These are phyloP conservation scores for Dipus sagitta DNA, from an alignment of 2,797 vertebrate genomes.

Conservation along the genomic window DNA sequence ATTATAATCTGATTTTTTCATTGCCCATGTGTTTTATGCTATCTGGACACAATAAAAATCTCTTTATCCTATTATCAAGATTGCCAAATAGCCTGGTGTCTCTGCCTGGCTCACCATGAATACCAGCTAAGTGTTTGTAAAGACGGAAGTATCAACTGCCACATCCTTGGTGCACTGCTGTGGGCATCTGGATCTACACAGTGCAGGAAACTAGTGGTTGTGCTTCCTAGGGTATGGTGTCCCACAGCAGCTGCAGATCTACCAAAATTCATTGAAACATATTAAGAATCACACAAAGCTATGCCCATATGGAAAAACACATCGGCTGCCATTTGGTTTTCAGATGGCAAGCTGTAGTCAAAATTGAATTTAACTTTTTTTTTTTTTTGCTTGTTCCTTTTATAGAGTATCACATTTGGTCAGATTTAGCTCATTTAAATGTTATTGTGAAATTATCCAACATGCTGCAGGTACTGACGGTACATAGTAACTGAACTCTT, in stretches of 20 bases:
- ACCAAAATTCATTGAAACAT: conserved; percentile 53
- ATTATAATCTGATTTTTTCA: conserved; percentile 1
- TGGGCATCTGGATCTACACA: not conserved
- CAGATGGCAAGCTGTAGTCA: conserved; percentile 54
- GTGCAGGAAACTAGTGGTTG: not conserved
- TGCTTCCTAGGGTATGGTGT: not conserved
- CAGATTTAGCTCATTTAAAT: conserved; percentile 74
- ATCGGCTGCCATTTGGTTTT: conserved; percentile 68
- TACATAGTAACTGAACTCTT: conserved; percentile 21
- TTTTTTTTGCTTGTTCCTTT: conserved; percentile 64
- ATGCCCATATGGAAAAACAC: conserved; percentile 50
- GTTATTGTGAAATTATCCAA: conserved; percentile 58
- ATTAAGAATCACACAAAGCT: conserved; percentile 51
- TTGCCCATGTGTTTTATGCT: not conserved
- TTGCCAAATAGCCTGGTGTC: not conserved
- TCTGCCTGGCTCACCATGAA: not conserved
- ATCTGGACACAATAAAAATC: not conserved
- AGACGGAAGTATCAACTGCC: not conserved
- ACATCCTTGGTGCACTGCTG: not conserved
- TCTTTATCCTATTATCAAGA: not conserved
- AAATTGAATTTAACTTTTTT: conserved; percentile 69
- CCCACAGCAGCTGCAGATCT: not conserved
- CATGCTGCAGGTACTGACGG: conserved; percentile 30
- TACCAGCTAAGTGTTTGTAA: not conserved
- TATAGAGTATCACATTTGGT: conserved; percentile 75